A percentile compares a stretch with the other conserved stretches of the same genome.
phyloP scores from a whole-genome alignment of 2,113 vertebrate genomes.

The Isurus oxyrinchus region DNA sequence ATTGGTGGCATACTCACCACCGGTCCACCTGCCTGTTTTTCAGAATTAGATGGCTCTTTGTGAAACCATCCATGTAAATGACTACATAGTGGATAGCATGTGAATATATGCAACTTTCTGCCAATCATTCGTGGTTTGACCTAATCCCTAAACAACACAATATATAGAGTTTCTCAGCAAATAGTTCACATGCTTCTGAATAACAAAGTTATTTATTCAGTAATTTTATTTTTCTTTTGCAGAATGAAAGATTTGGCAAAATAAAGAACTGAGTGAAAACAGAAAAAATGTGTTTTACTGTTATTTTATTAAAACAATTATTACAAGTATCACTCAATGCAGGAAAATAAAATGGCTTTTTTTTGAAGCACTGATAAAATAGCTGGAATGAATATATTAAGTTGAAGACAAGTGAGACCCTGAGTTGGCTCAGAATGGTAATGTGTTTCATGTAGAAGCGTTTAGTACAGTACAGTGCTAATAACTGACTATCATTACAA shows the following conservation, averaged over 20 bases:
- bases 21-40: neutral
- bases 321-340: neutral
- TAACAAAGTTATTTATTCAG: slow-evolving; percentile 4
- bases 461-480: neutral
- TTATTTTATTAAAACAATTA: neutral
- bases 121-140: neutral
- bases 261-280: neutral
- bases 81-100: neutral
- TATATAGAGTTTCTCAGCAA: neutral
- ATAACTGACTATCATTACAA: slow-evolving; percentile 22
- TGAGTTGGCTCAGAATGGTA: neutral
- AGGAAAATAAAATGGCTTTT: neutral
- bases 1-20: too few relatives aligned
- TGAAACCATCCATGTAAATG: neutral
- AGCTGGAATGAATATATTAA: neutral
- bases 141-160: slow-evolving; percentile 3
- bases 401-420: neutral
- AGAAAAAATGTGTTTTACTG: neutral
- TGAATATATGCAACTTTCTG: slow-evolving; percentile 5
- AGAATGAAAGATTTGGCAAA: neutral
- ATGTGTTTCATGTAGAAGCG: neutral
- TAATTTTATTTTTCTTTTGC: neutral
- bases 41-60: neutral
- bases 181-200: neutral
- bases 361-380: neutral